phyloP scores from a whole-genome alignment of 2,888 invertebrate species.

The Phaedon cochleariae region DNA sequence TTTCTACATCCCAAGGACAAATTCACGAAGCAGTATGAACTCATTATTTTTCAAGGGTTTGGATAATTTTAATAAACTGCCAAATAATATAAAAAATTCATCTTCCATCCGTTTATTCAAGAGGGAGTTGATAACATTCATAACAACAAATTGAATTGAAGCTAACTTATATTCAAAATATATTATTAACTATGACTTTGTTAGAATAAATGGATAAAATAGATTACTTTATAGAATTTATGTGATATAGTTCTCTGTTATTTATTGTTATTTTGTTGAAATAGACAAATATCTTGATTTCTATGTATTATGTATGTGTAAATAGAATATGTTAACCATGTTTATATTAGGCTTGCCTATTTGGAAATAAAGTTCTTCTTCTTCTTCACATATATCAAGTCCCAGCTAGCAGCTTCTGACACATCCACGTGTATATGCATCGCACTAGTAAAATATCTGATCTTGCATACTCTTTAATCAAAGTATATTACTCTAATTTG shows the following conservation, averaged over 20 bases:
- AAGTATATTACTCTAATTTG: too few relatives aligned
- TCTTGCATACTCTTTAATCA: too few relatives aligned
- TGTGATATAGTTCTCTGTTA: too few relatives aligned
- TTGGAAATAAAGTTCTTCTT: not conserved
- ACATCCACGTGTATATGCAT: too few relatives aligned
- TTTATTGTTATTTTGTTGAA: not conserved
- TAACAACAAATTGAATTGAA: not conserved
- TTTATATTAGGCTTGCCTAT: not conserved
- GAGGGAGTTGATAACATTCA: not conserved
- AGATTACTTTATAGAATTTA: too few relatives aligned
- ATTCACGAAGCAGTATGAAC: not conserved
- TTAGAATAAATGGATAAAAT: not conserved
- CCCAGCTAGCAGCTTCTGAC: too few relatives aligned
- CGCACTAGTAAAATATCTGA: too few relatives aligned
- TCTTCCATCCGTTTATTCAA: not conserved
- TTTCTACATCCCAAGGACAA: not conserved
- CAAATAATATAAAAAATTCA: not conserved
- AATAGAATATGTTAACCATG: not conserved
- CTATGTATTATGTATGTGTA: not conserved
- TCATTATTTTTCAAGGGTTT: not conserved
- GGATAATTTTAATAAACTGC: not conserved
- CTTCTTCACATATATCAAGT: too few relatives aligned
- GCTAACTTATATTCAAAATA: not conserved
- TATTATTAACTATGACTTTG: not conserved
- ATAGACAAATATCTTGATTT: not conserved